Percentiles rank a stretch among this genome's conserved stretches.
These are phyloP conservation scores for Rhagonycha fulva DNA, from an alignment of 2,888 invertebrate genomes.

Conservation along the genomic window DNA sequence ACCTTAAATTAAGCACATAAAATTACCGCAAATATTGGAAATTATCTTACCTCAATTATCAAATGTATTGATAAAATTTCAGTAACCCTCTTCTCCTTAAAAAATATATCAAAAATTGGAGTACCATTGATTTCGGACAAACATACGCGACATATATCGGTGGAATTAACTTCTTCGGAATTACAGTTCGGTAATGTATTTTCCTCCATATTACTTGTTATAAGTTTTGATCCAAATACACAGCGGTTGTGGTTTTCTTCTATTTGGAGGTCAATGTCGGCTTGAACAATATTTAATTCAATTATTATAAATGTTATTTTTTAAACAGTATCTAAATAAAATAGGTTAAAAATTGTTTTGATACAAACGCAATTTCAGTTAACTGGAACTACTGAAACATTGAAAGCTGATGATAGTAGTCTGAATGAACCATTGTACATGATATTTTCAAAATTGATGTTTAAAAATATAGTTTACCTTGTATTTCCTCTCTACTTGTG, in stretches of 20 bases:
- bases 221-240: background rate
- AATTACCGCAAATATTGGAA: background rate
- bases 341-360: background rate
- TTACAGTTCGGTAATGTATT: background rate
- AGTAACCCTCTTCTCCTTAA: conserved; percentile 11
- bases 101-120: background rate
- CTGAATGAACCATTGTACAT: background rate
- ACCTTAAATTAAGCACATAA: conserved; percentile 10
- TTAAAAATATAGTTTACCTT: too few species aligned
- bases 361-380: background rate
- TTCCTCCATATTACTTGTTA: background rate
- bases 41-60: conserved; percentile 9
- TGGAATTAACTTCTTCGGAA: background rate
- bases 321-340: background rate
- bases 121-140: background rate
- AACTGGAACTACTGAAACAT: background rate
- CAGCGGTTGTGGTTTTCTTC: background rate
- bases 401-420: background rate
- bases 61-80: conserved; percentile 14
- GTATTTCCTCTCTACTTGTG: too few species aligned
- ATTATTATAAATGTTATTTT: background rate
- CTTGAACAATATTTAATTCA: background rate
- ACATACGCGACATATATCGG: background rate
- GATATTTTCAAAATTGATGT: too few species aligned
- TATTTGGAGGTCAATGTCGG: background rate